Evolutionary conservation across 2,797 vertebrate species (phyloP).

Genomic region (Hephaestus fuliginosus): DNA sequence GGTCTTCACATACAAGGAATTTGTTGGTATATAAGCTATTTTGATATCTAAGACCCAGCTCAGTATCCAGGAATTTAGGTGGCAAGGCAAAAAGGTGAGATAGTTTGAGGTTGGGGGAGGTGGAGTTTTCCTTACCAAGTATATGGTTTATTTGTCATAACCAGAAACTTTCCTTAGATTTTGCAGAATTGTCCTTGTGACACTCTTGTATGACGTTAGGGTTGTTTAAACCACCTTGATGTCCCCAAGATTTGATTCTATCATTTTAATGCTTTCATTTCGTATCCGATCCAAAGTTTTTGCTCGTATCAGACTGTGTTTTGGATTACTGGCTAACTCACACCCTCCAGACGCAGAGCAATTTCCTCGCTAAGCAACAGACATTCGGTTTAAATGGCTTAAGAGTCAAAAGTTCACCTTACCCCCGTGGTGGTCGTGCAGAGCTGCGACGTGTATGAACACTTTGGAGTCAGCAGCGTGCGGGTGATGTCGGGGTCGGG

Average conservation of each 20-base stretch:
- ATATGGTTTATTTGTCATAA: no score
- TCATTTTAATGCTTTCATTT: neutral
- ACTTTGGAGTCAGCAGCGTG: constrained; percentile 22
- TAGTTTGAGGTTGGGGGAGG: neutral
- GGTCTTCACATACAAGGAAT: no score
- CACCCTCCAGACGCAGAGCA: neutral
- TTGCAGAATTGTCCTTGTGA: neutral
- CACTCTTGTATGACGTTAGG: neutral
- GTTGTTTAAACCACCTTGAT: neutral
- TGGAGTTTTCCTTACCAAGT: neutral
- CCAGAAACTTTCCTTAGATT: neutral
- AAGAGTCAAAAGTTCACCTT: constrained; percentile 18
- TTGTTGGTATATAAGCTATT: no score
- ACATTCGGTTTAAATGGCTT: constrained; percentile 27
- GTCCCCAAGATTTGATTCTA: neutral
- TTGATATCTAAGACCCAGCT: neutral
- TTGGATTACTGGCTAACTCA: neutral
- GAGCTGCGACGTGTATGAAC: constrained; percentile 23
- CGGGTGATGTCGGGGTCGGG: constrained; percentile 7
- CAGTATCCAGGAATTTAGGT: neutral
- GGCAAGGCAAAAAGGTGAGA: neutral
- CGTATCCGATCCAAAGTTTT: neutral
- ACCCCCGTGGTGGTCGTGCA: constrained; percentile 11
- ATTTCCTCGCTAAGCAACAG: constrained; percentile 6
- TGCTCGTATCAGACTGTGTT: neutral